These are phyloP conservation scores for Periplaneta americana DNA, from an alignment of 1,140 invertebrate species.

Conservation along the genomic window DNA sequence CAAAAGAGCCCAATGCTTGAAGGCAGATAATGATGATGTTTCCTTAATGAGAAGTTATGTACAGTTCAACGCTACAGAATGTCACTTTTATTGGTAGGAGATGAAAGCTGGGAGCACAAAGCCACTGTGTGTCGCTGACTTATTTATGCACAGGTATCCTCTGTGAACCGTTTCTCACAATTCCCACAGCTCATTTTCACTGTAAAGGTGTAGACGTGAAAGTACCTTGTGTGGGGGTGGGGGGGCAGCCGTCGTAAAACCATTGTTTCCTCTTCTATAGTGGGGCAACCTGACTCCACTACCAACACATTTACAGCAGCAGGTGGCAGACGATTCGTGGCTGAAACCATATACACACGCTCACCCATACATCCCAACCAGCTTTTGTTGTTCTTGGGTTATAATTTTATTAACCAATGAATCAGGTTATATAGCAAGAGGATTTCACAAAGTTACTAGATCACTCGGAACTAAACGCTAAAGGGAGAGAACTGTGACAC, in stretches of 20 bases:
- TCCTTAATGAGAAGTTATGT: too few species aligned
- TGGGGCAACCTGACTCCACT: too few species aligned
- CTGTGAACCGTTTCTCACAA: neutral
- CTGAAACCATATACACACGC: neutral
- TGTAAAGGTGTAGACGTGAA: too few species aligned
- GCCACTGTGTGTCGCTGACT: neutral
- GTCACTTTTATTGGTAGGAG: too few species aligned
- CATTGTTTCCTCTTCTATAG: too few species aligned
- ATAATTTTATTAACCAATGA: neutral
- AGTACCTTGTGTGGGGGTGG: neutral
- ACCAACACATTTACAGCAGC: too few species aligned
- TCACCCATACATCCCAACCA: too few species aligned
- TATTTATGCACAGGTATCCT: neutral
- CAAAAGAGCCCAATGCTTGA: too few species aligned
- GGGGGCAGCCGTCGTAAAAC: too few species aligned
- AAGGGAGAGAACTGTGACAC: neutral
- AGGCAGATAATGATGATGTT: too few species aligned
- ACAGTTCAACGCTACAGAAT: too few species aligned
- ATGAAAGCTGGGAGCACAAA: too few species aligned
- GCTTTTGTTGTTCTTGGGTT: neutral
- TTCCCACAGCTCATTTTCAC: neutral
- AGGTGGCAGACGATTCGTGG: neutral
- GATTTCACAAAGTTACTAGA: neutral
- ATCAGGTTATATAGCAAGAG: neutral
- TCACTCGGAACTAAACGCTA: neutral